Percentiles rank a stretch among this genome's conserved stretches.
These are phyloP conservation scores for Kuschelorhynchus macadamiae DNA, from an alignment of 2,888 invertebrate genomes.

Conservation along the genomic window DNA sequence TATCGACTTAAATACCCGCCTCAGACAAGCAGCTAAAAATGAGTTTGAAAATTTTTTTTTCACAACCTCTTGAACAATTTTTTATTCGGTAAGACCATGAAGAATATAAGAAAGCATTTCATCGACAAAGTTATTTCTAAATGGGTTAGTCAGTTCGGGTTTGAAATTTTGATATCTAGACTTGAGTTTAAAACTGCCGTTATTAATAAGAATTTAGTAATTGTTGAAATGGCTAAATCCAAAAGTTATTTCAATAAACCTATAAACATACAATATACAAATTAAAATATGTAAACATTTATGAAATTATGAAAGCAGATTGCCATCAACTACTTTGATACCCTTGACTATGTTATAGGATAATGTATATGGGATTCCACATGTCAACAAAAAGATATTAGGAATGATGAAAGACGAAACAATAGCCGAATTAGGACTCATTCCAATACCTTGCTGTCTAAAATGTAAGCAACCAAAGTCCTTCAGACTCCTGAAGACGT, in stretches of 20 bases:
- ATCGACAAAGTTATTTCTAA: too few relatives aligned
- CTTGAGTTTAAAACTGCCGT: neutral
- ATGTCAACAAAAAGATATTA: conserved; percentile 59
- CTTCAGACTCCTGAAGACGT: conserved; percentile 52
- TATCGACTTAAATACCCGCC: conserved; percentile 1
- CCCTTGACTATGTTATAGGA: conserved; percentile 56
- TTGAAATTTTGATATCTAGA: neutral
- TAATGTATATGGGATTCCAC: conserved; percentile 56
- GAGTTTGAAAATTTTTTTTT: conserved; percentile 31
- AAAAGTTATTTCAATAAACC: neutral
- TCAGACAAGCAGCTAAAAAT: neutral
- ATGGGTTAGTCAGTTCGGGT: conserved; percentile 43
- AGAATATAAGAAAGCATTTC: too few relatives aligned
- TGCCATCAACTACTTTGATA: conserved; percentile 47
- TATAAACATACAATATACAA: neutral
- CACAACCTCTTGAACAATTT: conserved; percentile 49
- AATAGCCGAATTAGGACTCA: conserved; percentile 56
- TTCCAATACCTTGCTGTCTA: conserved; percentile 57
- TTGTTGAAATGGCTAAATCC: neutral
- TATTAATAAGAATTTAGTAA: neutral
- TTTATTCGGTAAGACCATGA: too few relatives aligned
- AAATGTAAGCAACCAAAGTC: conserved; percentile 45
- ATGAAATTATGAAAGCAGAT: conserved; percentile 39
- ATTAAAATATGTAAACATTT: neutral
- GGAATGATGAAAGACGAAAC: conserved; percentile 62